Conservation (phyloP, 2,888 invertebrate species). For the Tenthredo livida region DNA sequence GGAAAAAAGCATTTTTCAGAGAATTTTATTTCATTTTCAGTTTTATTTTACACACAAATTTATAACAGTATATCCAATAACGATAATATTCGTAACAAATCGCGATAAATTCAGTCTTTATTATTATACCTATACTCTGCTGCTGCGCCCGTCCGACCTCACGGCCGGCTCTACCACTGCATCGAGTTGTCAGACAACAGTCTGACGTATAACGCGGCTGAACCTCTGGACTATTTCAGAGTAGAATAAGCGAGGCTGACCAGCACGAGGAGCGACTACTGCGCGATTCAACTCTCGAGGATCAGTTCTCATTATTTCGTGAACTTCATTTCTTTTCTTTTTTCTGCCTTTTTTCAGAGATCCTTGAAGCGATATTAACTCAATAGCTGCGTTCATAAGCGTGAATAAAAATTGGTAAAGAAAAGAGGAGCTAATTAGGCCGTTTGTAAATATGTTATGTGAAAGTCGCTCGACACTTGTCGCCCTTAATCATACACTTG, state of each 20-base stretch:
- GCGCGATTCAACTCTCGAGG: neutral
- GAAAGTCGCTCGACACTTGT: neutral
- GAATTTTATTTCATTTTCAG: neutral
- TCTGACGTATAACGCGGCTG: neutral
- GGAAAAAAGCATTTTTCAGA: neutral
- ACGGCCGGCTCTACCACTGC: constrained; percentile 3
- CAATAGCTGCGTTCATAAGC: too few relatives aligned
- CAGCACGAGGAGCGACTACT: neutral
- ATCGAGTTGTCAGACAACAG: neutral
- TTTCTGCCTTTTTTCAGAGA: neutral
- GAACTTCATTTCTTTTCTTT: neutral
- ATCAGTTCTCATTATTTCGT: too few relatives aligned
- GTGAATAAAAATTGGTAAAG: neutral
- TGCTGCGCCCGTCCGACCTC: neutral
- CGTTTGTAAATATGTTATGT: neutral
- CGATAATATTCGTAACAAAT: neutral
- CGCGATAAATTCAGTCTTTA: neutral
- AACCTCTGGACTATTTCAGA: constrained; percentile 14
- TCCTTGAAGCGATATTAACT: too few relatives aligned
- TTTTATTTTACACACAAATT: neutral
- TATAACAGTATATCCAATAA: neutral
- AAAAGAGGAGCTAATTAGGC: neutral
- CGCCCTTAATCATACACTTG: neutral
- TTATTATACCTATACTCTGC: too few relatives aligned
- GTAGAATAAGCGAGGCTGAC: neutral